Percentiles rank a stretch among this genome's conserved stretches.
Conservation (phyloP, 1,140 invertebrate species). For the Condylostylus longicornis region DNA sequence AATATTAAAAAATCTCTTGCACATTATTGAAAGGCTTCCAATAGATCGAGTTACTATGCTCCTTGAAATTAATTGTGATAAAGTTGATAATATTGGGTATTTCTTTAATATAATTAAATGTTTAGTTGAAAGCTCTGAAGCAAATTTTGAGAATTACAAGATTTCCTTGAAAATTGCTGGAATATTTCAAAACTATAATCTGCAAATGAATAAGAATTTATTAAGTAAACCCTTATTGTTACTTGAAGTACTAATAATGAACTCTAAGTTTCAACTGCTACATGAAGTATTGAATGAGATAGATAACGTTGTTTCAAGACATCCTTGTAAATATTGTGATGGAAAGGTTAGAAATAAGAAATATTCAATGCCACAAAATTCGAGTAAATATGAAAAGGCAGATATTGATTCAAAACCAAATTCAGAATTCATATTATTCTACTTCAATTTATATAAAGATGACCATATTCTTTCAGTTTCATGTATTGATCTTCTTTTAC, state of each 20-base stretch:
- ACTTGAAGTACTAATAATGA: conserved; percentile 61
- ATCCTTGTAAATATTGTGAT: conserved; percentile 22
- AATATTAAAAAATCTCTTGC: conserved; percentile 31
- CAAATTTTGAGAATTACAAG: conserved; percentile 42
- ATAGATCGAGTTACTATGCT: conserved; percentile 38
- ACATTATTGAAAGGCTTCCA: conserved; percentile 30
- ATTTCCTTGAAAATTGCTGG: conserved; percentile 24
- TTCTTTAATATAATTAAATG: conserved; percentile 46
- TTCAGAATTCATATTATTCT: conserved; percentile 24
- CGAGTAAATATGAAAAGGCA: conserved; percentile 18
- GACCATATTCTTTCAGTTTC: conserved; percentile 33
- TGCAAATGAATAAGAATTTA: conserved; percentile 42
- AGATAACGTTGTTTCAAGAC: conserved; percentile 7
- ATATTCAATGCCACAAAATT: conserved; percentile 7
- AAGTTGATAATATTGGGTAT: conserved; percentile 42
- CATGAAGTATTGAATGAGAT: conserved; percentile 36
- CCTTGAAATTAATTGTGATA: conserved; percentile 43
- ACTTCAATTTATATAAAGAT: conserved; percentile 26
- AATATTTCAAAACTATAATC: conserved; percentile 36
- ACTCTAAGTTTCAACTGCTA: conserved; percentile 51
- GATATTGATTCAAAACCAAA: conserved; percentile 1
- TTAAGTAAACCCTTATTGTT: conserved; percentile 51
- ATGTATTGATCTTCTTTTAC: conserved; percentile 47
- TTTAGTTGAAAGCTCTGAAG: conserved; percentile 37
- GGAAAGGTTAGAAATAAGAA: conserved; percentile 21